Conservation (phyloP, 2,888 invertebrate genomes). For the Branchellion lobata region DNA sequence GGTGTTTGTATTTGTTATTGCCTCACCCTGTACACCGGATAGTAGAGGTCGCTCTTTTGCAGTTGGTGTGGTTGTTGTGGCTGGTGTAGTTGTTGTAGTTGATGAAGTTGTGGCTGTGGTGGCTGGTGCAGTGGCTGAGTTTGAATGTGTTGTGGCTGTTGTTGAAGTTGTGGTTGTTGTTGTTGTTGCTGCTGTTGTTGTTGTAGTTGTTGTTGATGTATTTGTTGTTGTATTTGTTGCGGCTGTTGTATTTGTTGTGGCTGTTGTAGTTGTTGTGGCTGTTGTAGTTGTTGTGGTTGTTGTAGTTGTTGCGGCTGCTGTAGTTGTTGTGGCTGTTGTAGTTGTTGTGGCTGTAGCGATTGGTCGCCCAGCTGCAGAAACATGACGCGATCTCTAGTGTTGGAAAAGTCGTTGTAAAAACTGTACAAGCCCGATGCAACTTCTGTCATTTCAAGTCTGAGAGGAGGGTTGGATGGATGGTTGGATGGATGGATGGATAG, state of each 20-base stretch:
- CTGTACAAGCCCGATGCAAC: not conserved
- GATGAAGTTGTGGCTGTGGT: too few relatives aligned
- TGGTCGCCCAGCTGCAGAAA: slow-evolving; percentile 13
- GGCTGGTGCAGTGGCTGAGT: not conserved
- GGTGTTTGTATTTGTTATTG: too few relatives aligned
- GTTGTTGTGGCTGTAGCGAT: not conserved
- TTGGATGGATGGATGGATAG: not conserved
- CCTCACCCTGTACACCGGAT: slow-evolving; percentile 16
- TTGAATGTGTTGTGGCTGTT: not conserved
- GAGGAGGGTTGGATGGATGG: not conserved
- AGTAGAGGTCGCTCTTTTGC: not conserved
- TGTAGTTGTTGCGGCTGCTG: not conserved
- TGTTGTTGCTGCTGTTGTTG: not conserved
- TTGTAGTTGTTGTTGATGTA: not conserved
- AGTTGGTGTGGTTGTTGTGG: not conserved
- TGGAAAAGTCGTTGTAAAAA: not conserved
- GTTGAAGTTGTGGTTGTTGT: not conserved
- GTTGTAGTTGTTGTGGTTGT: not conserved
- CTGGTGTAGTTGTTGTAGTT: not conserved
- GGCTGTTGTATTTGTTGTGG: not conserved
- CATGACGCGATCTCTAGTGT: not conserved
- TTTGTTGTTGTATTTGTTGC: not conserved
- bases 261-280: not conserved
- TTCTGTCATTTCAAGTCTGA: slow-evolving; percentile 1
- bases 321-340: slow-evolving; percentile 16